These are phyloP conservation scores for Peromyscus melanophrys DNA, from an alignment of 2,797 vertebrate genomes.

Conservation along the genomic window DNA sequence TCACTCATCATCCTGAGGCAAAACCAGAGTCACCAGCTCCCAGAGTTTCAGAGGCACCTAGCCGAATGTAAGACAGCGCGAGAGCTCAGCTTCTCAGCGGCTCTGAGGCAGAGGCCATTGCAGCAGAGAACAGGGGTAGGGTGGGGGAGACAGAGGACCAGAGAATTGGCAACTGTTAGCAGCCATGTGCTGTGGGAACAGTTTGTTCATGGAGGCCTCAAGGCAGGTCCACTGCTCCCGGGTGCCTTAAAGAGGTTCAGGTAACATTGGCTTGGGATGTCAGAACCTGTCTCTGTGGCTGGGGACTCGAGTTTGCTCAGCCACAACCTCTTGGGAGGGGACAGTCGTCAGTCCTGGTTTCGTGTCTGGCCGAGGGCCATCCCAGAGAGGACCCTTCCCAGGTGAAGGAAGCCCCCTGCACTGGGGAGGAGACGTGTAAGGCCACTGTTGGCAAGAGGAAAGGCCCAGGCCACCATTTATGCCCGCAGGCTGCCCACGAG, in stretches of 20 bases:
- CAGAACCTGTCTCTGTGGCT: not conserved
- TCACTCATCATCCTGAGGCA: not conserved
- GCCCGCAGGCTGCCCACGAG: not conserved
- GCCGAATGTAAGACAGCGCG: not conserved
- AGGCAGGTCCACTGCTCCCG: not conserved
- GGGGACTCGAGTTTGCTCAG: not conserved
- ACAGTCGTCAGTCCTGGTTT: not conserved
- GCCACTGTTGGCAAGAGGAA: conserved; percentile 70
- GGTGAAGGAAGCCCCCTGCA: not conserved
- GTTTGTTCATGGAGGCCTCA: not conserved
- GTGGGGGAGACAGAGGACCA: not conserved
- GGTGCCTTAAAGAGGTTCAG: not conserved
- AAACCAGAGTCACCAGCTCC: not conserved
- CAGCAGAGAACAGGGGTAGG: not conserved
- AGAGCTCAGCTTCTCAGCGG: not conserved
- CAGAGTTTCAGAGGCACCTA: not conserved
- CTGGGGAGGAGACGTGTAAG: conserved; percentile 60
- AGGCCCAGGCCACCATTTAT: not conserved
- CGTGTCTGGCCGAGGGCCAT: not conserved
- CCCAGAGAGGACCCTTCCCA: not conserved
- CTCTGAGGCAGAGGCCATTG: not conserved
- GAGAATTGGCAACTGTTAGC: not conserved
- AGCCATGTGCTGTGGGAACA: not conserved
- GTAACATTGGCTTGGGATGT: not conserved
- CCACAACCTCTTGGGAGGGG: not conserved